A percentile compares a stretch with the other conserved stretches of the same genome.
These are phyloP conservation scores for Phengaris alcon DNA, from an alignment of 2,888 invertebrate genomes.

Conservation along the genomic window DNA sequence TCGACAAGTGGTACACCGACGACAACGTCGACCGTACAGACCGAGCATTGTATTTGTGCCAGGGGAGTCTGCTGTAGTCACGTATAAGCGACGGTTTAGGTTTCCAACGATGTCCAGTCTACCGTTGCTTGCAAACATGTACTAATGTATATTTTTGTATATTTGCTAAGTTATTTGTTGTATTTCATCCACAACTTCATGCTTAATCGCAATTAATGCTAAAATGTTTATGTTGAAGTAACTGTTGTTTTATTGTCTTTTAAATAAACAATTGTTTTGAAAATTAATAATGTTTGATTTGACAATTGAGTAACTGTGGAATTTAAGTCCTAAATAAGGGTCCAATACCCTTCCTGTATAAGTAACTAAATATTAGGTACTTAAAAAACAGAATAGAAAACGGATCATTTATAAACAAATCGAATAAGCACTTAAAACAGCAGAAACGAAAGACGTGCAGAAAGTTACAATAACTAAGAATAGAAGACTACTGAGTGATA, in stretches of 20 bases:
- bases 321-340: background rate
- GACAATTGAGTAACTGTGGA: background rate
- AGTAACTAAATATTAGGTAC: background rate
- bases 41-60: conserved; percentile 62
- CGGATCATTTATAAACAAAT: background rate
- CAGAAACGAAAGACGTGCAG: background rate
- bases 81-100: conserved; percentile 49
- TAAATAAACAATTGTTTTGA: background rate
- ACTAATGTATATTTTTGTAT: conserved; percentile 29
- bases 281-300: background rate
- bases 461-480: background rate
- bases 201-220: conserved; percentile 23
- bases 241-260: conserved; percentile 2
- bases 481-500: background rate
- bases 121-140: conserved; percentile 38
- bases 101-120: conserved; percentile 40
- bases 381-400: too few relatives aligned
- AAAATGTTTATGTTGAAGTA: conserved; percentile 3
- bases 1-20: background rate
- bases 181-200: conserved; percentile 32
- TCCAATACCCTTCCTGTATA: background rate
- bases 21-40: conserved; percentile 43
- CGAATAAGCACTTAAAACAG: background rate
- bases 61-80: conserved; percentile 52
- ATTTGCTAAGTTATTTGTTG: conserved; percentile 29